Percentiles rank a stretch among this genome's conserved stretches.
Evolutionary conservation across 2,797 vertebrate species (phyloP).

Genomic region (Amblyopsis hoosieri): DNA sequence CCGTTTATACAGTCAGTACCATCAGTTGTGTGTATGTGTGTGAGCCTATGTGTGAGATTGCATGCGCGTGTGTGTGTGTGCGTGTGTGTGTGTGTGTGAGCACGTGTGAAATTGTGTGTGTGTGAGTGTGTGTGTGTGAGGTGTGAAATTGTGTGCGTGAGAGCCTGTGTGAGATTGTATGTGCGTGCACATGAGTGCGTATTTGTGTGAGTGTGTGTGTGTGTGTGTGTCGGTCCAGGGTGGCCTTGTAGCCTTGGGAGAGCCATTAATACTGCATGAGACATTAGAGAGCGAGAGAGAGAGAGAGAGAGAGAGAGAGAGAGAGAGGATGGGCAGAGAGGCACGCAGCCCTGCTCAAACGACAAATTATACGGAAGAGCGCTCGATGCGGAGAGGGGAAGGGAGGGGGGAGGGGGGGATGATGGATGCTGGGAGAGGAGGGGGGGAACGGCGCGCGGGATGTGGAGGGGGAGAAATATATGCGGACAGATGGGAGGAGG

Average conservation of each 20-base stretch:
- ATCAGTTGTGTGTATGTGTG: background rate
- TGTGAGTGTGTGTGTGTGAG: too few species aligned
- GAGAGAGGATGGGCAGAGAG: too few species aligned
- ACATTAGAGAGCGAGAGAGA: constrained; percentile 14
- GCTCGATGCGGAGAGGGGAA: background rate
- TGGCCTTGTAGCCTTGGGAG: constrained; percentile 42
- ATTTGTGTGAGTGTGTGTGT: background rate
- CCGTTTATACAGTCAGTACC: too few species aligned
- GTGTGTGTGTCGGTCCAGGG: constrained; percentile 9
- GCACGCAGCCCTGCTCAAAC: too few species aligned
- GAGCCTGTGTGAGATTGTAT: too few species aligned
- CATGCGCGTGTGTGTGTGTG: background rate
- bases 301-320: background rate
- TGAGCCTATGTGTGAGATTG: background rate
- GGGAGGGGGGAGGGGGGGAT: constrained; percentile 11
- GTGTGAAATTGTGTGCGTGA: too few species aligned
- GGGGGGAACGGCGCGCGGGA: constrained; percentile 15
- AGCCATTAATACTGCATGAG: constrained; percentile 57
- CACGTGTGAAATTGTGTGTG: background rate
- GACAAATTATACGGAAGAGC: background rate
- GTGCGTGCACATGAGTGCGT: too few species aligned
- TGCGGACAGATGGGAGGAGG: background rate
- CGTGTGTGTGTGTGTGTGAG: background rate
- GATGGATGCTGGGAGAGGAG: constrained; percentile 6
- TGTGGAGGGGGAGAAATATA: background rate